Conservation (phyloP, 2,888 invertebrate species). For the Drosophila lutescens region DNA sequence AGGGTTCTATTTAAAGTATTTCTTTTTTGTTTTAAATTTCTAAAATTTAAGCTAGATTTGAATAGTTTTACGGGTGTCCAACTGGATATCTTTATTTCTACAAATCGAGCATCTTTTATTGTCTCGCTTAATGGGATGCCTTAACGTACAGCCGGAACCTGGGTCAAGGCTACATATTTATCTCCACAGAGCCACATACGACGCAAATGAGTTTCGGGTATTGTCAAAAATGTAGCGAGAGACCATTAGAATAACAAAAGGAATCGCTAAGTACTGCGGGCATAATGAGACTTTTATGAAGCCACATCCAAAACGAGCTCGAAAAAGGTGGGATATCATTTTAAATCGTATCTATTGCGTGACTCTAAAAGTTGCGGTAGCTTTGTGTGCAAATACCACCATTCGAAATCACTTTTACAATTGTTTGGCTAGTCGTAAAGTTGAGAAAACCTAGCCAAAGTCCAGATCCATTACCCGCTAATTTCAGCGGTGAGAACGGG, state of each 20-base stretch:
- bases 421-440: constrained; percentile 26
- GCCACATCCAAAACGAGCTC: constrained; percentile 12
- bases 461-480: constrained; percentile 18
- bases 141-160: constrained; percentile 26
- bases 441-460: constrained; percentile 32
- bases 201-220: constrained; percentile 6
- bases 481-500: constrained; percentile 12
- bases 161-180: constrained; percentile 15
- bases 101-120: constrained; percentile 3
- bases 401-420: constrained; percentile 37
- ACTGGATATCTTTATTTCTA: neutral
- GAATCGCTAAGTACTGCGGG: constrained; percentile 22
- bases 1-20: no score
- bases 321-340: constrained; percentile 15
- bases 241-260: constrained; percentile 34
- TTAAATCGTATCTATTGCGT: constrained; percentile 20
- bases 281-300: constrained; percentile 35
- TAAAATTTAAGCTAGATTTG: neutral
- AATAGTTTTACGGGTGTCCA: no score
- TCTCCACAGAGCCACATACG: neutral
- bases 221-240: constrained; percentile 14
- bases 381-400: constrained; percentile 17
- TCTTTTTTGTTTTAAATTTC: no score
- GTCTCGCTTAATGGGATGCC: constrained; percentile 3
- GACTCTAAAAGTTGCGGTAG: constrained; percentile 24